Conservation (phyloP, 2,113 vertebrate genomes). For the Lophochroa leadbeateri region DNA sequence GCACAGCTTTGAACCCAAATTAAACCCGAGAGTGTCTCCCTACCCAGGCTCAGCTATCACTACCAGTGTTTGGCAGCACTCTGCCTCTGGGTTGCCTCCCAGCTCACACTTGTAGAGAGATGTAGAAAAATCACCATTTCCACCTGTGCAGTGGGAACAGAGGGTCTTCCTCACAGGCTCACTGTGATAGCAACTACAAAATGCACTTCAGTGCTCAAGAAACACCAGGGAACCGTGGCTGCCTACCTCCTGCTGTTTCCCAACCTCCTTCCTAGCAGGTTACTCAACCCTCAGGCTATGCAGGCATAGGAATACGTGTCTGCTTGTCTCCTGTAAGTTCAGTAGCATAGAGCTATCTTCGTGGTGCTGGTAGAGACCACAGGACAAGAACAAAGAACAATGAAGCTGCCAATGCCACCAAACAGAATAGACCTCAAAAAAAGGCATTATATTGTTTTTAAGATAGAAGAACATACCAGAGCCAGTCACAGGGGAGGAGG, state of each 20-base stretch:
- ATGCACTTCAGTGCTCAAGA: not conserved
- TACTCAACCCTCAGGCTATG: not conserved
- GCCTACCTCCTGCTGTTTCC: not conserved
- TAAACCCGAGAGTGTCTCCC: not conserved
- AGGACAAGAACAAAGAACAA: slow-evolving; percentile 18
- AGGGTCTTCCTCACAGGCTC: not conserved
- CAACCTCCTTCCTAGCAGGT: not conserved
- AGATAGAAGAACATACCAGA: slow-evolving; percentile 42
- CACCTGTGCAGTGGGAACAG: not conserved
- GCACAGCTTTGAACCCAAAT: not conserved
- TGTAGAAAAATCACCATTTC: not conserved
- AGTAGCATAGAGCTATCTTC: not conserved
- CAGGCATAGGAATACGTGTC: not conserved
- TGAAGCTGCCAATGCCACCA: not conserved
- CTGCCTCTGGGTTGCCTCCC: not conserved
- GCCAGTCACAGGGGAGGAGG: slow-evolving; percentile 18
- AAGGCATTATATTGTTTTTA: slow-evolving; percentile 21
- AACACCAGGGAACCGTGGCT: not conserved
- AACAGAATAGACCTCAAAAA: not conserved
- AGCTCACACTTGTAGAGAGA: not conserved
- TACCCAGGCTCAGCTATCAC: not conserved
- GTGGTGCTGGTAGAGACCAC: not conserved
- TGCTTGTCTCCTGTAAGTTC: not conserved
- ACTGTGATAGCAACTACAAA: not conserved
- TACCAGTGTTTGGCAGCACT: not conserved